phyloP scores from a whole-genome alignment of 2,888 invertebrate genomes.

The Julus scandinavius region DNA sequence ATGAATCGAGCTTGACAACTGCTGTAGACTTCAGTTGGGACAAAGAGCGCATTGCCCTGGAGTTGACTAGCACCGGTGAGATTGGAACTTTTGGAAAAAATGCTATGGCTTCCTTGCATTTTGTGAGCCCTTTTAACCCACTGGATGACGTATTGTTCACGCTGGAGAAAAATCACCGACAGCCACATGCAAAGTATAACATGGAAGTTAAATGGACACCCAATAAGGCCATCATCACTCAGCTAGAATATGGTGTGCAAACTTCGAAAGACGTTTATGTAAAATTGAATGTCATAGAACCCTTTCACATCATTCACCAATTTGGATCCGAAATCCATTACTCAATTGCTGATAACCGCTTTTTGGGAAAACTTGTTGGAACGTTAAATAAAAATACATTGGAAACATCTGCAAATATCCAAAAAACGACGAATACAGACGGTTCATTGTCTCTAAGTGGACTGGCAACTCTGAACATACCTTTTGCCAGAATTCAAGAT shows the following conservation, averaged over 20 bases:
- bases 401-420: slow-evolving; percentile 1
- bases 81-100: not conserved
- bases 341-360: not conserved
- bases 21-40: slow-evolving; percentile 47
- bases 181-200: not conserved
- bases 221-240: not conserved
- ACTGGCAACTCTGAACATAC: slow-evolving; percentile 27
- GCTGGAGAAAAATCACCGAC: not conserved
- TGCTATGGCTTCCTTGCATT: slow-evolving; percentile 47
- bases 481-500: slow-evolving; percentile 5
- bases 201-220: slow-evolving; percentile 51
- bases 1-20: slow-evolving; percentile 32
- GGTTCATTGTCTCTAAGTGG: not conserved
- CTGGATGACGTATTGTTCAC: slow-evolving; percentile 48
- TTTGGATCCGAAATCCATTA: not conserved
- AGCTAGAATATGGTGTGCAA: not conserved
- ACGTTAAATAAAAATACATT: not conserved
- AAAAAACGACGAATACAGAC: not conserved
- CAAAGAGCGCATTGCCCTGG: slow-evolving; percentile 45
- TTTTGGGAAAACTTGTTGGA: not conserved
- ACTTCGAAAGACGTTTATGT: slow-evolving; percentile 9
- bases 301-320: slow-evolving; percentile 20
- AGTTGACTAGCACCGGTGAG: slow-evolving; percentile 34
- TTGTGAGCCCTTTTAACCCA: slow-evolving; percentile 48
- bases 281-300: not conserved